Percentiles rank a stretch among this genome's conserved stretches.
phyloP scores from a whole-genome alignment of 2,113 vertebrate species.

The Grantiella picta region DNA sequence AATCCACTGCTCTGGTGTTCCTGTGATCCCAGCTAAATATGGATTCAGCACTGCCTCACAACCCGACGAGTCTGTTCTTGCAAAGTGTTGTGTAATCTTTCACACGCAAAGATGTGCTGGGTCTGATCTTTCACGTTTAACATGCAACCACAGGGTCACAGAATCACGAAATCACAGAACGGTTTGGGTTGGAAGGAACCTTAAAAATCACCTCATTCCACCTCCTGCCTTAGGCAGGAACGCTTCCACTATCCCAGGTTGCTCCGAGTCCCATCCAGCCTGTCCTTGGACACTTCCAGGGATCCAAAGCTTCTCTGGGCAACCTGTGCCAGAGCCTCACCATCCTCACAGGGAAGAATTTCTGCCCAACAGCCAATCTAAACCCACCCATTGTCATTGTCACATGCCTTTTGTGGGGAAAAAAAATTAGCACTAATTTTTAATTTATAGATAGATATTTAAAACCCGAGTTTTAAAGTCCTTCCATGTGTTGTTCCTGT shows the following conservation, averaged over 20 bases:
- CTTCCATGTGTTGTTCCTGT: not conserved
- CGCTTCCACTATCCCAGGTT: not conserved
- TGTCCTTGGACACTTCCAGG: not conserved
- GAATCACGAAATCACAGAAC: not conserved
- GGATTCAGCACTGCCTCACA: not conserved
- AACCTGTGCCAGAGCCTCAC: not conserved
- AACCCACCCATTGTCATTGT: not conserved
- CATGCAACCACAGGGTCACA: not conserved
- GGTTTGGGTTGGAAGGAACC: not conserved
- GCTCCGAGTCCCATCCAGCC: not conserved
- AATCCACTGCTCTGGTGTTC: not conserved
- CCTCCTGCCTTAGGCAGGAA: not conserved
- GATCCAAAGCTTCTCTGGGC: not conserved
- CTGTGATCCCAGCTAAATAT: not conserved
- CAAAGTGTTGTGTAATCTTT: not conserved
- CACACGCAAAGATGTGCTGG: not conserved
- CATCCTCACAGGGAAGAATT: not conserved
- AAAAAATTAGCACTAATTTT: not conserved
- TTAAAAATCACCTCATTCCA: not conserved
- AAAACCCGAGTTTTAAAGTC: not conserved
- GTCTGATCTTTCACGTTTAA: not conserved
- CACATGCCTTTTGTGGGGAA: not conserved
- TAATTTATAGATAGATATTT: not conserved
- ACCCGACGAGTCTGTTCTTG: not conserved
- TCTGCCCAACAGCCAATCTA: not conserved